Evolutionary conservation across 1,140 invertebrate genomes (phyloP).

Genomic region (Mya arenaria): DNA sequence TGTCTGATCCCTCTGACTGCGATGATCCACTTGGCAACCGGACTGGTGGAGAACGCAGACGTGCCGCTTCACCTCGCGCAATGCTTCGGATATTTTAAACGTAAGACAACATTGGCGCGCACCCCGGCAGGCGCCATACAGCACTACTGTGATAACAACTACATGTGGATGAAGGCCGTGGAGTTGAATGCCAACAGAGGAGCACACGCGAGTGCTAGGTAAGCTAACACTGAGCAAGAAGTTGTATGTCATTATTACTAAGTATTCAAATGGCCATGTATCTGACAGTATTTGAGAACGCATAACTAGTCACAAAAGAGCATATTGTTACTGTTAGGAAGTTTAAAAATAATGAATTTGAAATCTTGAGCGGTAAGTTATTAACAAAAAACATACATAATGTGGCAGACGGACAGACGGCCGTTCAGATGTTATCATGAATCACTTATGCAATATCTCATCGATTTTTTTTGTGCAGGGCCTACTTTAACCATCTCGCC

Average conservation of each 20-base stretch:
- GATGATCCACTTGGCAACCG: background rate
- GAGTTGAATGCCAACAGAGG: slow-evolving; percentile 30
- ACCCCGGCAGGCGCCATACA: slow-evolving; percentile 39
- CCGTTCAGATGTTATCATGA: too few relatives aligned
- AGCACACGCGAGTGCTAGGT: slow-evolving; percentile 8
- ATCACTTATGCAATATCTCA: too few relatives aligned
- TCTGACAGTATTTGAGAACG: too few relatives aligned
- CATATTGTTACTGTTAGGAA: too few relatives aligned
- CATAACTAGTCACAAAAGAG: too few relatives aligned
- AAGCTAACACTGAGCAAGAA: too few relatives aligned
- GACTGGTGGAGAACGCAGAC: slow-evolving; percentile 1
- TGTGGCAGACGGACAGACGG: too few relatives aligned
- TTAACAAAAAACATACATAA: too few relatives aligned
- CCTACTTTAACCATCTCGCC: background rate
- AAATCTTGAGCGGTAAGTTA: too few relatives aligned
- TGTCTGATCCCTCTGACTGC: background rate
- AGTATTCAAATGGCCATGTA: too few relatives aligned
- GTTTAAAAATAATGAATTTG: too few relatives aligned
- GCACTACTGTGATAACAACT: slow-evolving; percentile 29
- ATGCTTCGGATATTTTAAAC: slow-evolving; percentile 18
- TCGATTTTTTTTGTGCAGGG: background rate
- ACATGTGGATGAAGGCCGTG: slow-evolving; percentile 2
- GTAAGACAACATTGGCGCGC: slow-evolving; percentile 1
- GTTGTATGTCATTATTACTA: too few relatives aligned
- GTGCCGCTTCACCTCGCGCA: slow-evolving; percentile 10